phyloP scores from a whole-genome alignment of 2,113 vertebrate species.

The Gallinago undulata region DNA sequence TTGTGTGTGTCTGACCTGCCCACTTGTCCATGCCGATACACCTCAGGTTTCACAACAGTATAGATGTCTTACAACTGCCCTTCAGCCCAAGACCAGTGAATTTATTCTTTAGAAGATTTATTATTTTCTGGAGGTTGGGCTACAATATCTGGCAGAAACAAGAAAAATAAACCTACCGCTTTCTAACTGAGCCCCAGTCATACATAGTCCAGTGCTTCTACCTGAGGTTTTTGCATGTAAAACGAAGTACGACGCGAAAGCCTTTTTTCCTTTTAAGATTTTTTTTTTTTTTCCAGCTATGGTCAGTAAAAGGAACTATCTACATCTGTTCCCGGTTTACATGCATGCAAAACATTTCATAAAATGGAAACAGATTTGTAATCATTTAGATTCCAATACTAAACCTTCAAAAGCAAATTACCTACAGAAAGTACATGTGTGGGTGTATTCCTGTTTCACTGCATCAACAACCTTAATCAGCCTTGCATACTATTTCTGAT shows the following conservation, averaged over 20 bases:
- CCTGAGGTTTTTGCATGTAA: neutral
- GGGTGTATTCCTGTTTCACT: slow-evolving; percentile 13
- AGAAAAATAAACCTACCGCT: neutral
- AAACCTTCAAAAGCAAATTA: slow-evolving; percentile 61
- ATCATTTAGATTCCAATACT: slow-evolving; percentile 40
- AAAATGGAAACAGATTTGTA: slow-evolving; percentile 52
- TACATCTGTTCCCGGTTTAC: slow-evolving; percentile 31
- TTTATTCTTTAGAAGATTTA: neutral
- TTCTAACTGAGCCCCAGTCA: neutral
- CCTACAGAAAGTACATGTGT: slow-evolving; percentile 56
- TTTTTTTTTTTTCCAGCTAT: neutral
- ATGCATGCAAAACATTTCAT: slow-evolving; percentile 18
- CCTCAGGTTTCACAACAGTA: neutral
- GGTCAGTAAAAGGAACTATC: slow-evolving; percentile 41
- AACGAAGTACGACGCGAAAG: neutral
- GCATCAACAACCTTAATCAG: slow-evolving; percentile 47
- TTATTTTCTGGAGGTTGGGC: neutral
- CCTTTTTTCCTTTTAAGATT: neutral
- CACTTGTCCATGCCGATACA: neutral
- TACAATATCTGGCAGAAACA: neutral
- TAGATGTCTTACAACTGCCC: neutral
- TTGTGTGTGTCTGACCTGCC: neutral
- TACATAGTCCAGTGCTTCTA: neutral
- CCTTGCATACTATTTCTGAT: slow-evolving; percentile 39
- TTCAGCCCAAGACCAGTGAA: neutral